Conservation (phyloP, 2,797 vertebrate species). For the Lacerta agilis region DNA sequence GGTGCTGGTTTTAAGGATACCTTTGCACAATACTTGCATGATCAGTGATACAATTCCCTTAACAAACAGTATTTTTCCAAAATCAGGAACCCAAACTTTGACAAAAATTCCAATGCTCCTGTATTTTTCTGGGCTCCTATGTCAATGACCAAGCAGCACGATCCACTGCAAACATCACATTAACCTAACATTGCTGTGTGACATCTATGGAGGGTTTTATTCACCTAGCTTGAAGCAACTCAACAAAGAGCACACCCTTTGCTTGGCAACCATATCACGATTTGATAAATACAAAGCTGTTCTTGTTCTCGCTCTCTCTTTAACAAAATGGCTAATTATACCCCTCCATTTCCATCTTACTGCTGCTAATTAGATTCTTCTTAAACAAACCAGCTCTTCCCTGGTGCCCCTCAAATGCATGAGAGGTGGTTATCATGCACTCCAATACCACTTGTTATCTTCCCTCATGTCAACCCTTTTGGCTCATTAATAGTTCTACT, state of each 20-base stretch:
- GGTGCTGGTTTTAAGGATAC: not conserved
- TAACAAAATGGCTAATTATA: slow-evolving; percentile 9
- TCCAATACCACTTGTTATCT: not conserved
- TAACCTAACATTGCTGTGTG: not conserved
- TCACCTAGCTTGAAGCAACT: accelerated
- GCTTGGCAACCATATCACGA: slow-evolving; percentile 35
- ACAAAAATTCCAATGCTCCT: not conserved
- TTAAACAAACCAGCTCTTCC: slow-evolving; percentile 33
- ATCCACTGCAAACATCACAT: not conserved
- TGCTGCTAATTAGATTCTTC: not conserved
- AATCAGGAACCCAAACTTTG: no score
- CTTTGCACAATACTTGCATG: not conserved
- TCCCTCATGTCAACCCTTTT: not conserved
- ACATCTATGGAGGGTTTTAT: not conserved
- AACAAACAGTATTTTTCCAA: not conserved
- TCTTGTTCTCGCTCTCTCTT: slow-evolving; percentile 8
- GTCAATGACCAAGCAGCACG: not conserved
- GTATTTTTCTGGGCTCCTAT: not conserved
- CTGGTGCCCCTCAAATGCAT: slow-evolving; percentile 22
- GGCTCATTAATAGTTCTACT: not conserved
- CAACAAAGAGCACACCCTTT: not conserved
- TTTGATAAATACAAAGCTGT: slow-evolving; percentile 21
- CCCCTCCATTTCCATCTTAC: slow-evolving; percentile 20
- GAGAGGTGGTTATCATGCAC: slow-evolving; percentile 12
- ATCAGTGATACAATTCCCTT: not conserved